phyloP scores from a whole-genome alignment of 2,888 invertebrate species.

The Drosophila histrio region DNA sequence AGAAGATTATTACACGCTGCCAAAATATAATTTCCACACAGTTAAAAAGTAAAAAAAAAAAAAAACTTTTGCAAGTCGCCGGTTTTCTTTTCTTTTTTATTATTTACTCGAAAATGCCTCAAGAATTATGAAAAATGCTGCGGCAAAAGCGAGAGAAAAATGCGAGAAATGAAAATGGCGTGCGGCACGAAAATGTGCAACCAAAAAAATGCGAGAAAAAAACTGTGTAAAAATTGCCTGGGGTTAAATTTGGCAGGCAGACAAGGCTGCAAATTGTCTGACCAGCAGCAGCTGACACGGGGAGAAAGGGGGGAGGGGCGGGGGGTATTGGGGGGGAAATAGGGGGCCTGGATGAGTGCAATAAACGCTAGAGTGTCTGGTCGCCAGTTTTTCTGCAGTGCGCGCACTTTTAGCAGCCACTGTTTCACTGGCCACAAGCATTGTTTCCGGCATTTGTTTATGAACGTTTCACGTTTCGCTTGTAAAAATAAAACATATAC shows the following conservation, averaged over 20 bases:
- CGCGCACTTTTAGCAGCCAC: constrained; percentile 56
- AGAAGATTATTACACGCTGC: constrained; percentile 73
- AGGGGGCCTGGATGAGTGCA: constrained; percentile 53
- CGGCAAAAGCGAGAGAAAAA: constrained; percentile 61
- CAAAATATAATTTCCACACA: constrained; percentile 68
- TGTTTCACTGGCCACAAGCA: constrained; percentile 41
- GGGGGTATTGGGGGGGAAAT: neutral
- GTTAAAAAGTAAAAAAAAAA: constrained; percentile 47
- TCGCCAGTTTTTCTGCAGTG: constrained; percentile 18
- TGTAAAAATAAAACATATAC: neutral
- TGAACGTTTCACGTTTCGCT: constrained; percentile 20
- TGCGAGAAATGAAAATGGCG: constrained; percentile 66
- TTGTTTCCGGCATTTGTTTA: constrained; percentile 61
- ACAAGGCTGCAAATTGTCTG: constrained; percentile 75
- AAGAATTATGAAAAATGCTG: constrained; percentile 76
- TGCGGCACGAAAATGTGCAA: constrained; percentile 72
- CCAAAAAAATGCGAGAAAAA: constrained; percentile 23
- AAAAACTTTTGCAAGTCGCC: constrained; percentile 28
- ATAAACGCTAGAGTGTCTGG: constrained; percentile 74
- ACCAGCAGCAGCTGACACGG: constrained; percentile 39
- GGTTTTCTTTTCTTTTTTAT: constrained; percentile 9
- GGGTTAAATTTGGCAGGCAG: constrained; percentile 76
- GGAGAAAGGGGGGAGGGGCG: neutral
- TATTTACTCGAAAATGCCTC: constrained; percentile 53
- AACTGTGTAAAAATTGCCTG: constrained; percentile 67